Conservation (phyloP, 1,140 invertebrate genomes). For the Contarinia nasturtii region DNA sequence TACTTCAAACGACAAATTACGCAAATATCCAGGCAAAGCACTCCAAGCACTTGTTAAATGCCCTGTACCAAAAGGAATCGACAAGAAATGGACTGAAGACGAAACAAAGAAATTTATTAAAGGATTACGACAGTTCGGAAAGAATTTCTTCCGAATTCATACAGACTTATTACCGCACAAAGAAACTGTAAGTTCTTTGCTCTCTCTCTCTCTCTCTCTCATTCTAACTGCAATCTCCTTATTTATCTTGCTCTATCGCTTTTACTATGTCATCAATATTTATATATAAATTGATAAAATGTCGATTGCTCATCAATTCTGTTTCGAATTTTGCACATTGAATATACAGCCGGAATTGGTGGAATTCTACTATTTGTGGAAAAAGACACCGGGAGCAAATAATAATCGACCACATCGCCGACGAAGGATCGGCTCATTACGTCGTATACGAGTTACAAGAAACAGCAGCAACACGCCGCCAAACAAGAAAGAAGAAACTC, state of each 20-base stretch:
- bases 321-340: too few species aligned
- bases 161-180: constrained; percentile 92
- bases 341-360: constrained; percentile 58
- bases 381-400: constrained; percentile 97
- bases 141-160: constrained; percentile 96
- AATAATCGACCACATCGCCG: constrained; percentile 81
- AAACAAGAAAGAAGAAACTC: constrained; percentile 23
- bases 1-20: too few species aligned
- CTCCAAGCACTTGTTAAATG: constrained; percentile 91
- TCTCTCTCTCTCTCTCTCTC: constrained; percentile 15
- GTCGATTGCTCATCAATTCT: too few species aligned
- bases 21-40: constrained; percentile 87
- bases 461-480: constrained; percentile 28
- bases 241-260: too few species aligned
- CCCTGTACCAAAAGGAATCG: constrained; percentile 87
- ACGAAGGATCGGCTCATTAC: constrained; percentile 70
- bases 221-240: too few species aligned
- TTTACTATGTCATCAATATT: too few species aligned
- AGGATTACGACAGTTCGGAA: constrained; percentile 92
- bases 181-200: constrained; percentile 50
- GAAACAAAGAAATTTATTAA: constrained; percentile 97
- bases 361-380: constrained; percentile 99
- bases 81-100: constrained; percentile 96
- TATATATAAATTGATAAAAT: too few species aligned
- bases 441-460: constrained; percentile 68